Evolutionary conservation across 2,888 invertebrate genomes (phyloP).

Genomic region (Priocnemis perturbator): DNA sequence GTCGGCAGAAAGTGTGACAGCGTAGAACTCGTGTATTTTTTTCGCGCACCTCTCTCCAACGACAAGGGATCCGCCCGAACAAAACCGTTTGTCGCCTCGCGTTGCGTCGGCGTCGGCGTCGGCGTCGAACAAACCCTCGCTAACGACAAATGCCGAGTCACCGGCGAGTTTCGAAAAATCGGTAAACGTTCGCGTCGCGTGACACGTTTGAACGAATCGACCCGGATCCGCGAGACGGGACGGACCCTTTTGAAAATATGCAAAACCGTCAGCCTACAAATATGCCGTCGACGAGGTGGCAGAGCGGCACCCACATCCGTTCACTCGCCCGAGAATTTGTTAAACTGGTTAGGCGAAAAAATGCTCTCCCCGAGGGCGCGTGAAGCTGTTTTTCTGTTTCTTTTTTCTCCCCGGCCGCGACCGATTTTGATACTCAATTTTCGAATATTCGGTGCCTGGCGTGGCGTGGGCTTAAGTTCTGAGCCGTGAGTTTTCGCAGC

Average conservation of each 20-base stretch:
- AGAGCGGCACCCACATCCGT: too few species aligned
- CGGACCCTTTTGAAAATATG: background rate
- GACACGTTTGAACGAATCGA: slow-evolving; percentile 29
- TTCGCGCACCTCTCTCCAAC: too few species aligned
- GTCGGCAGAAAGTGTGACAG: too few species aligned
- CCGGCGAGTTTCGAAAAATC: slow-evolving; percentile 30
- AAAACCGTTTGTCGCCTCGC: slow-evolving; percentile 36
- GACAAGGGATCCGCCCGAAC: too few species aligned
- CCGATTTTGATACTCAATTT: too few species aligned
- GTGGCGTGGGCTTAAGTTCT: too few species aligned
- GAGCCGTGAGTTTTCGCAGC: too few species aligned
- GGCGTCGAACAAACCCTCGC: slow-evolving; percentile 45
- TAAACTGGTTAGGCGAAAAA: background rate
- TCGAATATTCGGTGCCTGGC: background rate
- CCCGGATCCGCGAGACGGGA: background rate
- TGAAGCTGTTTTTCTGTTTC: background rate
- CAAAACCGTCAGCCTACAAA: background rate
- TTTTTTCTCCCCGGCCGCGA: too few species aligned
- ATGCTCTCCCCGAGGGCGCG: background rate
- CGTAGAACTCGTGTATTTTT: too few species aligned
- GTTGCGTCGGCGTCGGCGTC: too few species aligned
- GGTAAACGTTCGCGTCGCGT: slow-evolving; percentile 15
- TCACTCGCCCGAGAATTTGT: too few species aligned
- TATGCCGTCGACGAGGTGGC: background rate
- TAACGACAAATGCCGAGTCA: slow-evolving; percentile 50